These are phyloP conservation scores for Phoebastria nigripes DNA, from an alignment of 2,797 vertebrate genomes.

Conservation along the genomic window DNA sequence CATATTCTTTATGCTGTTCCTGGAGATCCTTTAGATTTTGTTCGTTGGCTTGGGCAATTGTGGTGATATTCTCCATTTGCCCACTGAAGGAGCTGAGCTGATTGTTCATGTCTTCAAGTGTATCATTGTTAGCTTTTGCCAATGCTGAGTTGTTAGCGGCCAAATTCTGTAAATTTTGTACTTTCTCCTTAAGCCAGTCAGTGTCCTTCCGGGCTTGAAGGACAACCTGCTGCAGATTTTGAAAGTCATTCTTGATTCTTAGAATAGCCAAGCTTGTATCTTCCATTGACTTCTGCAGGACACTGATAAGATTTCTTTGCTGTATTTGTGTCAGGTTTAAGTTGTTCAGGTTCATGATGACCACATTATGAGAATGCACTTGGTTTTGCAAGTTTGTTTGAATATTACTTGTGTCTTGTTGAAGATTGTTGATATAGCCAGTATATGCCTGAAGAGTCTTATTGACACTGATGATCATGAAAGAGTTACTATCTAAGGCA, in stretches of 20 bases:
- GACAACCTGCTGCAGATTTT: constrained; percentile 86
- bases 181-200: constrained; percentile 88
- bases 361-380: constrained; percentile 82
- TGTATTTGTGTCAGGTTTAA: constrained; percentile 91
- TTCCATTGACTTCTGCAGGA: constrained; percentile 88
- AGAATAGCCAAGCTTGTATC: constrained; percentile 87
- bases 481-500: constrained; percentile 83
- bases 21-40: constrained; percentile 87
- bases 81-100: constrained; percentile 82
- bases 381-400: constrained; percentile 88
- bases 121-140: constrained; percentile 88
- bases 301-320: constrained; percentile 83
- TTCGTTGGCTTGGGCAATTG: constrained; percentile 82
- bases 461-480: constrained; percentile 85
- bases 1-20: constrained; percentile 85
- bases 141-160: constrained; percentile 85
- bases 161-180: constrained; percentile 84
- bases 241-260: constrained; percentile 87
- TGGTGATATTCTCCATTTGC: constrained; percentile 89
- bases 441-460: constrained; percentile 87
- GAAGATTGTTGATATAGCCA: constrained; percentile 82
- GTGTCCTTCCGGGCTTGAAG: constrained; percentile 86
- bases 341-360: constrained; percentile 84
- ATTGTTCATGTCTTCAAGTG: constrained; percentile 87
- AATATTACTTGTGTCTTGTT: constrained; percentile 84